Base-by-base conservation (phyloP, 2,888 invertebrate genomes). In the Pogonocherus hispidulus region DNA sequence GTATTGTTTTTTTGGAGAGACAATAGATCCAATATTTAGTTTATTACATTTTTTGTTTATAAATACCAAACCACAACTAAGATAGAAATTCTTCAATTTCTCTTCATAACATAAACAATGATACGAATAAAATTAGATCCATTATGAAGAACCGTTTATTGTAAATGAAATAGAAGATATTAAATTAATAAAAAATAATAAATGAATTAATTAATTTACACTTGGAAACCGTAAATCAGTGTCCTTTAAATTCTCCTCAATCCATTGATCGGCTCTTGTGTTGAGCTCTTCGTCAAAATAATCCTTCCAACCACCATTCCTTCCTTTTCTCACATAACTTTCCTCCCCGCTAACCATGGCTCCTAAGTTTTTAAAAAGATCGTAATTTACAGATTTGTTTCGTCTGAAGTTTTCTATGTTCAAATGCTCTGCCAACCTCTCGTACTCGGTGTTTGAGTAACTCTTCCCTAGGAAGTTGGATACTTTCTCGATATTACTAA, bases 351-450 rank as follows among this genome's bases (percentile, higher is more conserved):
- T 82, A 54, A 87, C 87, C 1, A 89, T 83, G 9, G 94, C 87
- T 1, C 91, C 91, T 2, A 91, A 86, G 0, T 89, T 88, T 75
- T 87, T 88, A 81, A 93, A 87, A 54, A 90, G 88, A 67, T 91
- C 89, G 56, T 88, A 82, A 81, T 97, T 96, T 0, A 95, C 92
- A 4, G 93, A 91, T 54, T 91, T 89, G 85, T 97, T 97, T 11
- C 90, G 88, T 74, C 92, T 92, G 86, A 98, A 97, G 82, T 91
- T 93, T 8, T 92, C 89, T 71, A 98, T 94, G 79, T 91, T 89
- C 68, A 97, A 89, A 82, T 96, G 94, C 5, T 92, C 85, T 8
- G 89, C 88, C 2, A 97, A 86, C 18, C 85, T 84, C 0, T 86
- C 80, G 0, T 94, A 81, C 80, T 94, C 88, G 18, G 89, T 87